Base-by-base conservation (phyloP, 2,113 vertebrate genomes). In the Tonatia bakeri region DNA sequence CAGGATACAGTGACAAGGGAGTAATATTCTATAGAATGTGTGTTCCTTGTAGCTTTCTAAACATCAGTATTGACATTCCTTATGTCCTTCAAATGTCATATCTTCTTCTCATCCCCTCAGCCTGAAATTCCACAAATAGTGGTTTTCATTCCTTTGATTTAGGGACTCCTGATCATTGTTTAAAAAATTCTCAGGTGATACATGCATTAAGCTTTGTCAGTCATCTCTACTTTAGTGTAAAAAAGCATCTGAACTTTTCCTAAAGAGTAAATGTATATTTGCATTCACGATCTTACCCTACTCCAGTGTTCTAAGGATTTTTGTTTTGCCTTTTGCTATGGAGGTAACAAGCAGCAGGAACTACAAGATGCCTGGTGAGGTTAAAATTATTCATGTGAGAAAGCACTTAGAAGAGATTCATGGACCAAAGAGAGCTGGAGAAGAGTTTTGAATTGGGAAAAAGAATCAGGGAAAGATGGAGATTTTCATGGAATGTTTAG, bases 1-100 rank as follows among this genome's bases (percentile, higher is more conserved):
- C 16, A 40, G 16, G 38, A 28, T 38, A 20, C 7, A 6, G 19
- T 9, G 33, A 70, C 31, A 64, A 5, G 11, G 36, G 61, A 94
- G 36, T 20, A 56, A 61, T 7, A 22, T 3, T n/a, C 82, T 70
- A 43, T 15, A 36, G 31, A 67, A 52, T 14, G n/a, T 12, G 6
- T 4, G 9, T 24, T 82, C 40, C 54, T 52, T 45, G 33, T 13
- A 73, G 45, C 31, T 76, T 61, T 75, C 72, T 47, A 43, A 54
- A 94, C 89, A 82, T 59, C 91, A 96, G 33, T n/a, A 50, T 19
- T 67, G 31, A 56, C 69, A 54, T 85, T 94, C 22, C 89, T 70
- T 67, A 79, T 45, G 47, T 0, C 36, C 11, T 33, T 79, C 52
- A 79, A 38, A 9, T 61, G 38, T 73, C 40, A 43, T 11, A 82